phyloP scores from a whole-genome alignment of 2,113 vertebrate species.

The Epinephelus lanceolatus region DNA sequence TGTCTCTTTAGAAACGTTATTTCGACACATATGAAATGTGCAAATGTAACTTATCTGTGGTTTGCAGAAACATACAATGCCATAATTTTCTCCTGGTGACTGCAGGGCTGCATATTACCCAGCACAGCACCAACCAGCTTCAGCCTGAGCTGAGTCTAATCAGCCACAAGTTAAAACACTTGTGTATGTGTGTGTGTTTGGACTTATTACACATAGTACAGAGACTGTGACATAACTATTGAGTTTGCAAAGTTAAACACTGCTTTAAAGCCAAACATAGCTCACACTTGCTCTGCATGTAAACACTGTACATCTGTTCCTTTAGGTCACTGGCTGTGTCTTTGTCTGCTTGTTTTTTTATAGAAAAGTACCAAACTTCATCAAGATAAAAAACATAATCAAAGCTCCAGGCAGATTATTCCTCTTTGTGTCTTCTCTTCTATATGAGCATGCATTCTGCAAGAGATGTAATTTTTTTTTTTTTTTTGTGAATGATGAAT shows the following conservation, averaged over 20 bases:
- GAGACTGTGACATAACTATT: not conserved
- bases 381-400: not conserved
- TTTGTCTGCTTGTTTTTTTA: not conserved
- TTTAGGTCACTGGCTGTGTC: not conserved
- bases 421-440: not conserved
- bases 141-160: too few species aligned
- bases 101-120: too few species aligned
- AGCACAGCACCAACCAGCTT: too few species aligned
- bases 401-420: not conserved
- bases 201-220: not conserved
- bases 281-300: not conserved
- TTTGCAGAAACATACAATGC: too few species aligned
- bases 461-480: not conserved
- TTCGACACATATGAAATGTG: too few species aligned
- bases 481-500: conserved; percentile 41
- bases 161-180: too few species aligned
- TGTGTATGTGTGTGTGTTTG: too few species aligned
- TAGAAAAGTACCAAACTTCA: not conserved
- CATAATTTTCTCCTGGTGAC: too few species aligned
- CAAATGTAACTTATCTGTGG: too few species aligned
- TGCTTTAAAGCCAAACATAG: not conserved
- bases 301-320: not conserved
- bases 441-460: not conserved
- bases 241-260: not conserved
- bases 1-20: too few species aligned